Evolutionary conservation across 2,113 vertebrate genomes (phyloP).

Genomic region (Tachuris rubrigastra): DNA sequence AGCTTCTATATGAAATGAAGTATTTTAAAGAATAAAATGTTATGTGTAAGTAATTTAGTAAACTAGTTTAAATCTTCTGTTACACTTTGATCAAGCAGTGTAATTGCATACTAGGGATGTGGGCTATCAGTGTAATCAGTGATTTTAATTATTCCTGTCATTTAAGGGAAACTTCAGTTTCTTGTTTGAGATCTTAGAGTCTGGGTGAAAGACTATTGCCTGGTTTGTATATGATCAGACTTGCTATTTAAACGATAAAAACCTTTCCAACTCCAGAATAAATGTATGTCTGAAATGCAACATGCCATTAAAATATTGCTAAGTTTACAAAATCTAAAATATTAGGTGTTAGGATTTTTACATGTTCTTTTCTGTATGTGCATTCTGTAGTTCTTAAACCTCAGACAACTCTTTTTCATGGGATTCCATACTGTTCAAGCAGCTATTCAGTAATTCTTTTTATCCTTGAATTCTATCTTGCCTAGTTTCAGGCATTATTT

Average conservation of each 20-base stretch:
- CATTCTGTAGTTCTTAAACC: neutral
- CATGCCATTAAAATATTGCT: neutral
- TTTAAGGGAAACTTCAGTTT: neutral
- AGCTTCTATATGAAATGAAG: neutral
- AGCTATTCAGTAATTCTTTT: constrained; percentile 8
- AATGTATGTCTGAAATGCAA: neutral
- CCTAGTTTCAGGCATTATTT: constrained; percentile 5
- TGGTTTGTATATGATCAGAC: neutral
- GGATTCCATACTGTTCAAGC: neutral
- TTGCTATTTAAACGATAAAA: neutral
- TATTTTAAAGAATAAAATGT: neutral
- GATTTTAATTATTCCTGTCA: neutral
- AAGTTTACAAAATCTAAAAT: neutral
- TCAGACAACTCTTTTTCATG: neutral
- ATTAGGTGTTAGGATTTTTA: neutral
- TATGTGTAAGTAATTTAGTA: neutral
- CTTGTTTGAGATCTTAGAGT: neutral
- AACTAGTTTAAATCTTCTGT: neutral
- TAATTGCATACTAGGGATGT: neutral
- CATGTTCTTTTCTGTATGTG: neutral
- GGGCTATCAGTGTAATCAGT: neutral
- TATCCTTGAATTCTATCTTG: neutral
- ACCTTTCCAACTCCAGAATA: neutral
- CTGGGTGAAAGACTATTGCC: neutral
- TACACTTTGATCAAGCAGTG: neutral